Conservation (phyloP, 2,888 invertebrate species). For the Augiades crinisus region DNA sequence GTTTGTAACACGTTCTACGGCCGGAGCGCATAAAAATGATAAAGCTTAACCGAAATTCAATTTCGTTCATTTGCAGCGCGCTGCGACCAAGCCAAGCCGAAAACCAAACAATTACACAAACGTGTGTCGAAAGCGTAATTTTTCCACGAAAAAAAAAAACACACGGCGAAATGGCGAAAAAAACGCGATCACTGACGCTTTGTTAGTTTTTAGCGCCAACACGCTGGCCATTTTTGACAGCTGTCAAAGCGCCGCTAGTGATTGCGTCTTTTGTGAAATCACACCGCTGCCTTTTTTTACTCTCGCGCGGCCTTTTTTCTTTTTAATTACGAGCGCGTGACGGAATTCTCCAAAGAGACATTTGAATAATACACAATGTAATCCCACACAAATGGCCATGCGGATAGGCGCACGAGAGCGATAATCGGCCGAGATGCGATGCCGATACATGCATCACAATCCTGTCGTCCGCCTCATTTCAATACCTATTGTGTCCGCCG, state of each 20-base stretch:
- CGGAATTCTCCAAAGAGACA: conserved; percentile 39
- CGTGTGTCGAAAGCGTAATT: conserved; percentile 76
- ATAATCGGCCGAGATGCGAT: conserved; percentile 66
- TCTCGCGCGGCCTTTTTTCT: conserved; percentile 29
- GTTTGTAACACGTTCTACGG: too few relatives aligned
- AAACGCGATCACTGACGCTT: conserved; percentile 51
- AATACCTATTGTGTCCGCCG: conserved; percentile 66
- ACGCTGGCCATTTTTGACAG: conserved; percentile 71
- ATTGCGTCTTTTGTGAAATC: conserved; percentile 61
- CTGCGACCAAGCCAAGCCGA: conserved; percentile 54
- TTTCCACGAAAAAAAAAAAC: conserved; percentile 67
- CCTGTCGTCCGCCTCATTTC: conserved; percentile 58
- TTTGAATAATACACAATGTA: conserved; percentile 67
- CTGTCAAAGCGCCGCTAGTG: conserved; percentile 65
- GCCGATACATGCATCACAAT: conserved; percentile 64
- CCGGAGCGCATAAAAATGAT: conserved; percentile 27
- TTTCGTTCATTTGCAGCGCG: conserved; percentile 56
- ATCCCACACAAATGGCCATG: conserved; percentile 68
- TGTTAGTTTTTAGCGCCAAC: conserved; percentile 73
- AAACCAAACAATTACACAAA: conserved; percentile 79
- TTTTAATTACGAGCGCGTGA: conserved; percentile 35
- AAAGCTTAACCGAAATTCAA: conserved; percentile 71
- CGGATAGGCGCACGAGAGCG: conserved; percentile 61
- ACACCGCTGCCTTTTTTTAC: too few relatives aligned
- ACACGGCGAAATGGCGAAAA: conserved; percentile 60